Conservation (phyloP, 2,888 invertebrate species). For the Cepaea hortensis region DNA sequence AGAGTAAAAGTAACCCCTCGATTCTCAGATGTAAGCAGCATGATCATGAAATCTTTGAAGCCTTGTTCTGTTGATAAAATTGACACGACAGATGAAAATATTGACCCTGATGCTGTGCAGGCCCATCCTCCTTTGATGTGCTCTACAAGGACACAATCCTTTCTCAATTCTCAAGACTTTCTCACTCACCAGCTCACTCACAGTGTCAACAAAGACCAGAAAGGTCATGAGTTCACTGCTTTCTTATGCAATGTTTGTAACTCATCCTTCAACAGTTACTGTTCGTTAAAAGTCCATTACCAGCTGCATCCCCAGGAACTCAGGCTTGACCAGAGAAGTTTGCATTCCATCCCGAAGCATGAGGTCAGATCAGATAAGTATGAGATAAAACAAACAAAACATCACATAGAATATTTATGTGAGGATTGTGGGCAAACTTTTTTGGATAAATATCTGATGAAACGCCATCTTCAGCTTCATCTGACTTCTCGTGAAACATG, state of each 20-base stretch:
- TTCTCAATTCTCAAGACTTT: conserved; percentile 8
- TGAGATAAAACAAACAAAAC: background rate
- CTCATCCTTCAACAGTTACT: background rate
- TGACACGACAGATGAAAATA: conserved; percentile 3
- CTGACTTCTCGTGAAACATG: conserved; percentile 12
- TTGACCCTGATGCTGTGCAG: background rate
- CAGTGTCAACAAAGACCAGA: background rate
- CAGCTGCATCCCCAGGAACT: background rate
- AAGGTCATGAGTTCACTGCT: background rate
- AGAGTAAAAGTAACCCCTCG: conserved; percentile 31
- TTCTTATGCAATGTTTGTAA: conserved; percentile 39
- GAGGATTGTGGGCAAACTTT: conserved; percentile 20
- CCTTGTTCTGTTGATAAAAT: background rate
- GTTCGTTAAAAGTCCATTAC: conserved; percentile 18
- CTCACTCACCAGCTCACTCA: conserved; percentile 26
- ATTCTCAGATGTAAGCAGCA: conserved; percentile 33
- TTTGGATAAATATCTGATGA: background rate
- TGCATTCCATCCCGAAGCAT: background rate
- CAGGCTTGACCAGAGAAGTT: background rate
- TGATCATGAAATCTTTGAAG: conserved; percentile 39
- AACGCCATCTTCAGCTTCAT: conserved; percentile 28
- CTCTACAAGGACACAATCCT: background rate
- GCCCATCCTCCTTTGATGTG: conserved; percentile 22
- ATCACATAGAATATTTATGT: conserved; percentile 4
- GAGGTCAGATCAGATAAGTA: background rate